phyloP scores from a whole-genome alignment of 1,140 invertebrate genomes.

The Aphidius ervi region DNA sequence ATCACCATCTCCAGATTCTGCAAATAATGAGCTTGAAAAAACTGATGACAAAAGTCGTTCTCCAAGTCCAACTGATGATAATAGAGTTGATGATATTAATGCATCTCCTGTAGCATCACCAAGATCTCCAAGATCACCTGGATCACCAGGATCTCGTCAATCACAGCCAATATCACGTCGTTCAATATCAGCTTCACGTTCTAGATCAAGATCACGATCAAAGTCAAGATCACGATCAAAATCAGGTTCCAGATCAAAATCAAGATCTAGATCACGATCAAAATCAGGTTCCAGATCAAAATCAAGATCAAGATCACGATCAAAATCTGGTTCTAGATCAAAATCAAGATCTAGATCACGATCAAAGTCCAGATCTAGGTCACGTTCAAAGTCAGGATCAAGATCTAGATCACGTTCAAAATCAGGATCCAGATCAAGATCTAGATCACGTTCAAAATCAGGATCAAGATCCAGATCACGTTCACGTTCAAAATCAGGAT shows the following conservation, averaged over 20 bases:
- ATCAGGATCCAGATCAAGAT: slow-evolving; percentile 37
- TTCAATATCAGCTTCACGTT: slow-evolving; percentile 35
- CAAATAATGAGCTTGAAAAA: too few species aligned
- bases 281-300: slow-evolving; percentile 31
- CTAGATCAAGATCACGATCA: slow-evolving; percentile 28
- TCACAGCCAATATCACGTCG: slow-evolving; percentile 35
- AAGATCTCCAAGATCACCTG: too few species aligned
- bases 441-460: slow-evolving; percentile 34
- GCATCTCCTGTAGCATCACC: too few species aligned
- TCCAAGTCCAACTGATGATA: too few species aligned
- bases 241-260: slow-evolving; percentile 9
- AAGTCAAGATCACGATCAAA: slow-evolving; percentile 24
- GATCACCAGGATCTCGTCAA: slow-evolving; percentile 24
- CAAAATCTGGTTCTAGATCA: slow-evolving; percentile 31
- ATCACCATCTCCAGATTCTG: too few species aligned
- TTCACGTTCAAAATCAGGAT: slow-evolving; percentile 33
- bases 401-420: slow-evolving; percentile 26
- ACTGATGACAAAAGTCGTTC: too few species aligned
- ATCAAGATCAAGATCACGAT: slow-evolving; percentile 27
- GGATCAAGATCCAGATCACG: slow-evolving; percentile 38
- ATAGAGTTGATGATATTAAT: too few species aligned
- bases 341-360: slow-evolving; percentile 32
- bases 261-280: slow-evolving; percentile 26
- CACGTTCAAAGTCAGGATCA: slow-evolving; percentile 37
- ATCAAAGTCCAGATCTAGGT: slow-evolving; percentile 29